These are phyloP conservation scores for Microcebus ravelobensis DNA, from an alignment of 2,113 vertebrate genomes.

Conservation along the genomic window DNA sequence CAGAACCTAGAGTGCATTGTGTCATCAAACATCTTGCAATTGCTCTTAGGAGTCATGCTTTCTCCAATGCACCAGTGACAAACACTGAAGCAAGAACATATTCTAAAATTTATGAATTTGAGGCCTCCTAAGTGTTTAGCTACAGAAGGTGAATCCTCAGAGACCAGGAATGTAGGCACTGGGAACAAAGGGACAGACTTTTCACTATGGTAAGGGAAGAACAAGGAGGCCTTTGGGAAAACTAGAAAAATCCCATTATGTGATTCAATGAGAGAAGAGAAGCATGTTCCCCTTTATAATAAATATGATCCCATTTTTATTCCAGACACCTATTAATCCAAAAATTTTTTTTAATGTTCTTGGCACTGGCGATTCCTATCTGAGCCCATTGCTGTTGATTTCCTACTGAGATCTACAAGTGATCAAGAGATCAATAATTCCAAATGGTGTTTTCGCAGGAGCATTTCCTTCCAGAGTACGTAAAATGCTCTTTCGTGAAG, in stretches of 20 bases:
- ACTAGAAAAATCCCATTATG: background rate
- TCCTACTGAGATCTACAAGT: constrained; percentile 71
- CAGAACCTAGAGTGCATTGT: background rate
- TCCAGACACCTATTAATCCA: constrained; percentile 54
- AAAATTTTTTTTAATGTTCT: background rate
- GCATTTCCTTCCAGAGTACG: constrained; percentile 53
- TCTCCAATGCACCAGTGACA: background rate
- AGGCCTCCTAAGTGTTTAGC: background rate
- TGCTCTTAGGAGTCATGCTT: background rate
- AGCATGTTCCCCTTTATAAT: background rate
- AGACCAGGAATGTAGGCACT: background rate
- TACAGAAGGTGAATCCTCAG: background rate
- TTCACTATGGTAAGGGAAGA: background rate
- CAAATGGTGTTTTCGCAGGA: constrained; percentile 76
- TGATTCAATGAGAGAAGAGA: background rate
- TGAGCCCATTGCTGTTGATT: constrained; percentile 31
- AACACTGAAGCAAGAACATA: background rate
- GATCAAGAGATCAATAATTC: constrained; percentile 76
- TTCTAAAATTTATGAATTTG: background rate
- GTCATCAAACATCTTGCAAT: background rate
- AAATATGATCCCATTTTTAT: constrained; percentile 17
- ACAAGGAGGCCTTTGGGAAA: background rate
- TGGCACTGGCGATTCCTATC: background rate
- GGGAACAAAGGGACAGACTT: background rate
- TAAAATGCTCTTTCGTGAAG: constrained; percentile 77